Evolutionary conservation across 2,888 invertebrate species (phyloP).

Genomic region (Cheilosia impressa): DNA sequence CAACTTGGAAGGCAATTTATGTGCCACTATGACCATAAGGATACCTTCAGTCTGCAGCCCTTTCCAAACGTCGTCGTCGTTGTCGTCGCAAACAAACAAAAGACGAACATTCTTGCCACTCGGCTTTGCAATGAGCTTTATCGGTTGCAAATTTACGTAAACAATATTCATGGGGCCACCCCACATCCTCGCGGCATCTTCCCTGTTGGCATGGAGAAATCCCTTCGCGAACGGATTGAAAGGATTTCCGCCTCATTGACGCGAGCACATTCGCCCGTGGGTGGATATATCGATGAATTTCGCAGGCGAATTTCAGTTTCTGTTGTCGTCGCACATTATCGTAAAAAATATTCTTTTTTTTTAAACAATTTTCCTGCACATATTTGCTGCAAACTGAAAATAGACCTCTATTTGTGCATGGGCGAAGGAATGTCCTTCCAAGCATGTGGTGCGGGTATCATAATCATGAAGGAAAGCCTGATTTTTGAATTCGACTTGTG

Average conservation of each 20-base stretch:
- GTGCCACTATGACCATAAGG: constrained; percentile 71
- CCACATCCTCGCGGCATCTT: constrained; percentile 10
- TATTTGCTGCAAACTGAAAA: constrained; percentile 37
- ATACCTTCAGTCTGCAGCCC: constrained; percentile 49
- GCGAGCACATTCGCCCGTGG: constrained; percentile 23
- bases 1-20: constrained; percentile 63
- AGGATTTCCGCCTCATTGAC: constrained; percentile 75
- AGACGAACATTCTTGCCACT: constrained; percentile 67
- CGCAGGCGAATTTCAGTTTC: constrained; percentile 35
- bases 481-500: constrained; percentile 30
- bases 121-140: constrained; percentile 71
- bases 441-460: not conserved
- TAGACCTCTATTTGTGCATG: constrained; percentile 60
- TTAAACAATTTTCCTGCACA: constrained; percentile 27
- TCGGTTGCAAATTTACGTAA: constrained; percentile 76
- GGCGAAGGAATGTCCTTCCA: constrained; percentile 14
- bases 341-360: constrained; percentile 58
- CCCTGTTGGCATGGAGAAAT: constrained; percentile 7
- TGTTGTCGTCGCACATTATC: constrained; percentile 63
- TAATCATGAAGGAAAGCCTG: not conserved
- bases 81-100: constrained; percentile 47
- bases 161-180: constrained; percentile 67
- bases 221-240: constrained; percentile 71
- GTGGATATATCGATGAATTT: constrained; percentile 28
- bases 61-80: not conserved